Evolutionary conservation across 2,888 invertebrate species (phyloP), one percentile per base, ranked within the genome.

Genomic region (Tortrix viridana): DNA sequence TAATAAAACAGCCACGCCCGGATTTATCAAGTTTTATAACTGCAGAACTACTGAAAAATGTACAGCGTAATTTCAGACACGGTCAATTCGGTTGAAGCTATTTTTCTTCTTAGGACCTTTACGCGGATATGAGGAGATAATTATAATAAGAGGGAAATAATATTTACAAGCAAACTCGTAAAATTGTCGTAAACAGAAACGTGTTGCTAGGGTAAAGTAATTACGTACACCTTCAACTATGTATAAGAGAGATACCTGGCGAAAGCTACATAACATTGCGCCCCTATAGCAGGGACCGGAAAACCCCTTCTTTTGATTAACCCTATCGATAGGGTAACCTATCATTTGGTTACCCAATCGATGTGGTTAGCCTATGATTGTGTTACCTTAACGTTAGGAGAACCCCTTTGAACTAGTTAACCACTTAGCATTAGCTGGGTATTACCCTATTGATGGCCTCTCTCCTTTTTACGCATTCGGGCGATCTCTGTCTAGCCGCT

Each of bases 151-250:
- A 22, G 3, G 26, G 6, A 50, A 44, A 50, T 41, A 52, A 63
- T 53, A 63, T 48, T 58, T 43, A 58, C 53, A 41, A 53, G 58
- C 52, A 32, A 18, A 41, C 41, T 53, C 58, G 32, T 63, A 63
- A 63, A 63, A 63, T 48, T 41, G 47, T 32, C 52, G 47, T 63
- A 63, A 63, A 57, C 7, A 7, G 26, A 16, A 47, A 53, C 63
- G 53, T 58, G 52, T 53, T 63, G 23, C 50, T 61, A 23, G 52
- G 52, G 19, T 53, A 47, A 58, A 47, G 57, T 63, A 58, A 57
- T 57, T 58, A 63, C 58, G 16, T 38, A 57, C 38, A 54, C 9
- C 16, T 60, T 49, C 37, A 55, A 43, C 50, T 47, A 38, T 14
- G 22, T 32, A 53, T 20, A 32, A 46, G 32, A 46, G 32, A 49